A percentile compares a stretch with the other conserved stretches of the same genome.
Conservation (phyloP, 2,888 invertebrate genomes). For the Rhodophaea formosa region DNA sequence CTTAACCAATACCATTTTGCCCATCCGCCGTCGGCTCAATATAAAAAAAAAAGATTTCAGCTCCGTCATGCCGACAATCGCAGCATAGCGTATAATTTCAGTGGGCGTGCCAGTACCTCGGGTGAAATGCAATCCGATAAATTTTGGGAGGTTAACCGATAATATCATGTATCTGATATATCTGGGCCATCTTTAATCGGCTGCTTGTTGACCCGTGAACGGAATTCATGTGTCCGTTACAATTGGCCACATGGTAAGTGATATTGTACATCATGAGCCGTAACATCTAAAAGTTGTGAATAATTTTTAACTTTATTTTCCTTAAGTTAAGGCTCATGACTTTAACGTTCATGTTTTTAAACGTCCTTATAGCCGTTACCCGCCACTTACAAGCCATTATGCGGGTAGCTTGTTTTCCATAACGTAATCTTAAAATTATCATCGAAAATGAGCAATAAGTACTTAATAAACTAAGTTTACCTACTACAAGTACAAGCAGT, state of each 20-base stretch:
- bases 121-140: slow-evolving; percentile 53
- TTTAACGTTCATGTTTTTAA: neutral
- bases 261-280: slow-evolving; percentile 29
- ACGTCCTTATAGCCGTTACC: slow-evolving; percentile 25
- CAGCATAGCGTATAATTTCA: slow-evolving; percentile 48
- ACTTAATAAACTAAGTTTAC: neutral
- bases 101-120: slow-evolving; percentile 48
- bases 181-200: slow-evolving; percentile 61
- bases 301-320: neutral
- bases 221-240: slow-evolving; percentile 56
- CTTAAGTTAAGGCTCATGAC: neutral
- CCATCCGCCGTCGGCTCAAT: neutral
- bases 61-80: slow-evolving; percentile 9
- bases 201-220: slow-evolving; percentile 54
- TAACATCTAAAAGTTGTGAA: neutral
- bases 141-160: slow-evolving; percentile 61
- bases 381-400: slow-evolving; percentile 37
- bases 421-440: slow-evolving; percentile 38
- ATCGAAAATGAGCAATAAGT: slow-evolving; percentile 20
- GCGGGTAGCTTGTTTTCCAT: slow-evolving; percentile 41
- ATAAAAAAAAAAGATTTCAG: neutral
- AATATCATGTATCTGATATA: slow-evolving; percentile 47
- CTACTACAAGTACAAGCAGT: too few species aligned
- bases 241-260: slow-evolving; percentile 39
- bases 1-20: slow-evolving; percentile 19